Conservation (phyloP, 2,888 invertebrate species). For the Hermaeophaga mercurialis region DNA sequence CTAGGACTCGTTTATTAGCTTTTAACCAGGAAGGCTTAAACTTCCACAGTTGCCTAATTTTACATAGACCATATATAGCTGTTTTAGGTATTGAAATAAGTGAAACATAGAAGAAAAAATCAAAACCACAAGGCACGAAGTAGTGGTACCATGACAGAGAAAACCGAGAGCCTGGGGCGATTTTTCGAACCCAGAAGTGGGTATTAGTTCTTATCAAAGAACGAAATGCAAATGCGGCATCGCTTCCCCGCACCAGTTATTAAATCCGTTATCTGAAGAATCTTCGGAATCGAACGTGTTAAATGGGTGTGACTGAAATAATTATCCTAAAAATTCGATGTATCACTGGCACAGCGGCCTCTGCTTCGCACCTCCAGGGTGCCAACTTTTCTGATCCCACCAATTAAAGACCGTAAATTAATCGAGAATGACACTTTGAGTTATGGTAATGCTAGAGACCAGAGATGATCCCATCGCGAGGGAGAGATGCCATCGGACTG, state of each 20-base stretch:
- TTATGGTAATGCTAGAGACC: slow-evolving; percentile 24
- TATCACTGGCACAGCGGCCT: slow-evolving; percentile 49
- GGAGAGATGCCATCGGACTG: slow-evolving; percentile 12
- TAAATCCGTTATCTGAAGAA: slow-evolving; percentile 45
- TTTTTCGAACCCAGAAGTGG: slow-evolving; percentile 19
- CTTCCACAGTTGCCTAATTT: no score
- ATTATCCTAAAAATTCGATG: slow-evolving; percentile 58
- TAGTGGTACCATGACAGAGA: no score
- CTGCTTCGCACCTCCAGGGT: slow-evolving; percentile 54
- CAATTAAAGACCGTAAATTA: slow-evolving; percentile 58
- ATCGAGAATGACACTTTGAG: slow-evolving; percentile 44
- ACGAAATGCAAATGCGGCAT: slow-evolving; percentile 34
- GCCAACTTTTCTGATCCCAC: slow-evolving; percentile 53
- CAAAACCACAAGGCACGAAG: no score
- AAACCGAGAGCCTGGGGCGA: slow-evolving; percentile 1
- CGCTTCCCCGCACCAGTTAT: slow-evolving; percentile 43
- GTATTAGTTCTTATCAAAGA: slow-evolving; percentile 22
- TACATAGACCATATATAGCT: no score
- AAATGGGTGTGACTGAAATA: slow-evolving; percentile 57
- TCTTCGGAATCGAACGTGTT: slow-evolving; percentile 51
- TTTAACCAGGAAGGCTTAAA: no score
- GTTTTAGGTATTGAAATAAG: no score
- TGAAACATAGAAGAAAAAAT: no score
- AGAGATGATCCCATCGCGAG: slow-evolving; percentile 20
- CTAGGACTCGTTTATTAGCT: no score